A percentile compares a stretch with the other conserved stretches of the same genome.
phyloP scores from a whole-genome alignment of 2,888 invertebrate species.

The Physocephala rufipes region DNA sequence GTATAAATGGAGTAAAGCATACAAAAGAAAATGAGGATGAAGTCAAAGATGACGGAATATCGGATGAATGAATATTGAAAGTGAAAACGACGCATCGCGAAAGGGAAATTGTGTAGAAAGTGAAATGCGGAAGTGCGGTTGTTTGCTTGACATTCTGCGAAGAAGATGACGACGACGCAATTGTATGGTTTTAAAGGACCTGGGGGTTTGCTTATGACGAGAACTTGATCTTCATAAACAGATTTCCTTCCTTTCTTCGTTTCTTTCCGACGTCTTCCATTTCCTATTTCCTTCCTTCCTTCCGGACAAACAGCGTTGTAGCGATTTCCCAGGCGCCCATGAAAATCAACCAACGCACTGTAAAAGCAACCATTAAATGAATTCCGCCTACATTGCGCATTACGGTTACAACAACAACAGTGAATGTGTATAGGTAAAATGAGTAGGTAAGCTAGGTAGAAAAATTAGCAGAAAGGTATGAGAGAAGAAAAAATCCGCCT shows the following conservation, averaged over 20 bases:
- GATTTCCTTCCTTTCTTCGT: too few species aligned
- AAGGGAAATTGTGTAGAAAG: too few species aligned
- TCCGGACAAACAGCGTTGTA: neutral
- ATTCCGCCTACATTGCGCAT: conserved; percentile 28
- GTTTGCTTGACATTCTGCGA: neutral
- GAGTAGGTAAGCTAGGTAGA: neutral
- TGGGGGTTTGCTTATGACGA: neutral
- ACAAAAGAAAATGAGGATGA: too few species aligned
- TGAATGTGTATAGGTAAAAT: neutral
- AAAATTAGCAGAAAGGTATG: neutral
- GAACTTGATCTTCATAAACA: neutral
- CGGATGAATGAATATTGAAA: conserved; percentile 14
- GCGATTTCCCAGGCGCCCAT: neutral
- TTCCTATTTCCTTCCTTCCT: neutral
- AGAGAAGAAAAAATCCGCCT: conserved; percentile 20
- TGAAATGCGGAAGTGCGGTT: conserved; percentile 1
- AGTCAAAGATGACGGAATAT: too few species aligned
- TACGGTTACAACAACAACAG: conserved; percentile 30
- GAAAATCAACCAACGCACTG: neutral
- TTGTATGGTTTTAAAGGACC: neutral
- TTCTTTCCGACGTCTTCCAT: neutral
- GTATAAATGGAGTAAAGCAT: too few species aligned
- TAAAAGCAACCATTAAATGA: neutral
- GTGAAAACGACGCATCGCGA: neutral
- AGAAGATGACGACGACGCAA: neutral